Base-by-base conservation (phyloP, 1,140 invertebrate genomes). In the Drosophila nebulosa region DNA sequence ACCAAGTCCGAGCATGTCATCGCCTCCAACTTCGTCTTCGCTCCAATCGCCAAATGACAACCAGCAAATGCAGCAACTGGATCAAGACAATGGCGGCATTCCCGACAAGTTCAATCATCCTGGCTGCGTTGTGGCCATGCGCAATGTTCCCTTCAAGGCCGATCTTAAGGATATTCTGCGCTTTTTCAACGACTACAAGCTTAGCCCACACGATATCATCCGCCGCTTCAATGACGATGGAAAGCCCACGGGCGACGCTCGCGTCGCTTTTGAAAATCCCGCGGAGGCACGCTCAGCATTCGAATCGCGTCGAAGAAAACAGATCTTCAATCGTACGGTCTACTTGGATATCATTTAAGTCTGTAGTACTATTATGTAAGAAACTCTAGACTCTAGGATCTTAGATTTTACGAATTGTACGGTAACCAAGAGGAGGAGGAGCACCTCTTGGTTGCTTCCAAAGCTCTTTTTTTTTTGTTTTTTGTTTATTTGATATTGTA, bases 121-220 rank as follows among this genome's bases (percentile, higher is more conserved):
- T 1, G 96, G 96, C 6, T 98, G 96, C 89, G 96, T 97, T 0
- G 91, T 98, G 0, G 94, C 94, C 0, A 92, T 97, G 78, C 95
- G 96, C 78, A 98, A 98, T 91, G 94, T 98, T 0, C 97, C 97
- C 0, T 98, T 96, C 90, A 94, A 95, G 62, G 96, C 97, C 0
- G 94, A 94, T 4, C 95, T 97, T 7, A 95, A 97, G 55, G 97
- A 99, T 68, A 97, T 99, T 59, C 92, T 98, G 42, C 93, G 95
- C 0, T 98, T 98, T 88, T 98, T 99, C 78, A 91, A 93, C 0
- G 96, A 95, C 16, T 97, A 95, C 74, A 94, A 95, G 50, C 88
- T 97, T 0, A 94, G 94, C 7, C 93, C 95, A 0, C 94, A 96
- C 67, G 95, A 97, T 74, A 94, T 98, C 2, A 96, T 97, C 62